Evolutionary conservation across 2,797 vertebrate genomes (phyloP), one percentile per base, ranked within the genome.

Genomic region (Lagodon rhomboides): DNA sequence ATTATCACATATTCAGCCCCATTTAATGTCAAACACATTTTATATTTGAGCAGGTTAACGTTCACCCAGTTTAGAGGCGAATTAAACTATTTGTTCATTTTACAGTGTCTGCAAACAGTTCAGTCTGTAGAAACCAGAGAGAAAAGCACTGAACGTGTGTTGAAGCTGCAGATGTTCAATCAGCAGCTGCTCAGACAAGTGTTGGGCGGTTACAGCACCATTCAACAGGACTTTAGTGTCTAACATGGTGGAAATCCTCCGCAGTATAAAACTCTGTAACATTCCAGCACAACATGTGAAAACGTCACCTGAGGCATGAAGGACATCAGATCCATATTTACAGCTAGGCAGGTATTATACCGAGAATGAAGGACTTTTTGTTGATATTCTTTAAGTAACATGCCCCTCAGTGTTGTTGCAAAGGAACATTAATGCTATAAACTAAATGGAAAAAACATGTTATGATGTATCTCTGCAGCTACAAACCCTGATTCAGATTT

Each of bases 181-280:
- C 69, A 66, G 44, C 60, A 59, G 54, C 58, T 65, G 44, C 60
- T 58, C 61, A 43, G 18, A 66, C 54, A 20, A 58, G 51, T 47
- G 54, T 58, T 27, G 16, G 5, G 44, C 61, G 34, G 54, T 44
- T 47, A 56, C 30, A 44, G 17, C 3, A 27, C 41, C 27, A 30
- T 12, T 16, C 53, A 58, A 17, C 5, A 5, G 23, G 30, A 30
- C 50, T 41, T 53, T 1, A 18, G 4, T 51, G 23, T 74, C 25
- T 8, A 20, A 4, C 6, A 3, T 0, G 47, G 38, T 23, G 58
- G 16, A 15, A 16, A 27, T 64, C 55, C 55, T n/a, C 46, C 58
- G 75, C 27, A 17, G 46, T n/a, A 38, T 25, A 25, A 66, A 44
- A 66, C 23, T 3, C 0, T 5, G 7, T 6, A 23, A 18, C 9